Evolutionary conservation across 2,113 vertebrate species (phyloP), one percentile per base, ranked within the genome.

Genomic region (Otocyon megalotis): DNA sequence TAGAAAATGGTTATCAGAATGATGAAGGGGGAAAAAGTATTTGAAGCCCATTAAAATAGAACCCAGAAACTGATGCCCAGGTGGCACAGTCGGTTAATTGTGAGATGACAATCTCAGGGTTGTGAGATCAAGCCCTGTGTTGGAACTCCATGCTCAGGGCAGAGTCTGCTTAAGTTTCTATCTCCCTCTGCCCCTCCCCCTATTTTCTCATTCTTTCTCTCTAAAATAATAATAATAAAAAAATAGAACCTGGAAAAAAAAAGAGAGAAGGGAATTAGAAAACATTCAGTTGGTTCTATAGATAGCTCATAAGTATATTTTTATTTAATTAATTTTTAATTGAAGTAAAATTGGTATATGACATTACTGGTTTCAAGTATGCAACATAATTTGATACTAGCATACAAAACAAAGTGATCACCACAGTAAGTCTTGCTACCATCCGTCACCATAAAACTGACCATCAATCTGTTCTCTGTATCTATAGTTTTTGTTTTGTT

Each of bases 271-370:
- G 4, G 1, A 50, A 2, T 4, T 60, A 74, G 15, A 56, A 1
- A 67, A 63, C 58, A 43, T 10, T 43, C 2, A 56, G 4, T 43
- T 20, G 16, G 9, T 50, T 69, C 43, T 19, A 20, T 54, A 53
- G 12, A 56, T 79, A 16, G 3, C 3, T 62, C 17, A 15, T 86
- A 11, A 48, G 8, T 48, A 1, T 76, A 32, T 67, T 79, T 93
- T 89, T 92, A 28, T 77, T 53, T 79, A 48, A 76, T 53, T 79
- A 48, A 76, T 50, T 79, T 76, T 53, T 79, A 79, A 76, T 53
- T 54, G 16, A 79, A 32, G 28, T 54, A 79, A 79, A 79, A 30
- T 79, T 79, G 76, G 67, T 20, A 9, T 37, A 32, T 79, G 50
- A 12, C 50, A 54, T 79, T n/a, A 77, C 32, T 53, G 54, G 50